Evolutionary conservation across 1,140 invertebrate species (phyloP).

Genomic region (Chymomyza costata): DNA sequence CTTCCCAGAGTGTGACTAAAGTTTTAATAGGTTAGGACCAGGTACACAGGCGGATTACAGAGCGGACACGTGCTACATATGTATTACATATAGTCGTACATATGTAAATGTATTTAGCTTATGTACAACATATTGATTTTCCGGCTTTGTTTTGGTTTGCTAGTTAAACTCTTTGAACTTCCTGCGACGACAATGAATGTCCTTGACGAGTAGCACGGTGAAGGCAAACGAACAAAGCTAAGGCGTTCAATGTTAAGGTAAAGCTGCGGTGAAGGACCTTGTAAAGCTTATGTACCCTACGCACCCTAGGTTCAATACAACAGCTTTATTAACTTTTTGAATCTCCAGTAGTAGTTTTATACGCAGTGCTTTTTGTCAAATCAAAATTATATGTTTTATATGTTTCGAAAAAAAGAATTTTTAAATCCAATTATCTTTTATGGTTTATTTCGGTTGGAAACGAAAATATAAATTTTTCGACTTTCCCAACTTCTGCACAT

Average conservation of each 20-base stretch:
- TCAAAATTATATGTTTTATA: no score
- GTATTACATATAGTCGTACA: slow-evolving; percentile 23
- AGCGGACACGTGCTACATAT: slow-evolving; percentile 53
- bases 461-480: no score
- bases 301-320: no score
- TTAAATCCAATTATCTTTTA: no score
- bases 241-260: slow-evolving; percentile 56
- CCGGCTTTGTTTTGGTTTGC: slow-evolving; percentile 25
- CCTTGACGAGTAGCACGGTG: slow-evolving; percentile 37
- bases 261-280: slow-evolving; percentile 37
- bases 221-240: slow-evolving; percentile 42
- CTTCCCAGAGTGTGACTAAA: slow-evolving; percentile 29
- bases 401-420: no score
- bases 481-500: no score
- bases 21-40: slow-evolving; percentile 1
- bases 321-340: no score
- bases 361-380: no score
- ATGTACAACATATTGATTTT: slow-evolving; percentile 59
- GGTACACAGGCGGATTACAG: neutral
- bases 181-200: slow-evolving; percentile 56
- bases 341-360: no score
- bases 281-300: no score
- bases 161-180: slow-evolving; percentile 64
- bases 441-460: no score
- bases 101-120: slow-evolving; percentile 2